Percentiles rank a stretch among this genome's conserved stretches.
Evolutionary conservation across 2,888 invertebrate genomes (phyloP).

Genomic region (Chymomyza fuscimana): DNA sequence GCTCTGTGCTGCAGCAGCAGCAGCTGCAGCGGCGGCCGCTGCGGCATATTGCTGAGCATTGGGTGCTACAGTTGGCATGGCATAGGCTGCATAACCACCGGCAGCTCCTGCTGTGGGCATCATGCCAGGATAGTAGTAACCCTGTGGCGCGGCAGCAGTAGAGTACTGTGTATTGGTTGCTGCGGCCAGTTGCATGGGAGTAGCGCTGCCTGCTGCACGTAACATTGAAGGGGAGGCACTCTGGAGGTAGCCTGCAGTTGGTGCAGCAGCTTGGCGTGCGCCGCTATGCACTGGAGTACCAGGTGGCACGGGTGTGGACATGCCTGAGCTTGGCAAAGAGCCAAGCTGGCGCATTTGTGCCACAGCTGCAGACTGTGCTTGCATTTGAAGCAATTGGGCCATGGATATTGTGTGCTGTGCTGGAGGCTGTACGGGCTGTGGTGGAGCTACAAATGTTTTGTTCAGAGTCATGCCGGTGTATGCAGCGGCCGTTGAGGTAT

Average conservation of each 20-base stretch:
- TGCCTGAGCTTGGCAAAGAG: conserved; percentile 57
- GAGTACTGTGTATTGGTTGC: conserved; percentile 46
- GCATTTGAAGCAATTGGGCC: conserved; percentile 50
- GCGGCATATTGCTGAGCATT: conserved; percentile 70
- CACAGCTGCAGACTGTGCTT: conserved; percentile 53
- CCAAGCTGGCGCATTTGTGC: conserved; percentile 56
- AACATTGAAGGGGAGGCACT: conserved; percentile 41
- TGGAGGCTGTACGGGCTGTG: conserved; percentile 51
- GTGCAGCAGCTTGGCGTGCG: conserved; percentile 43
- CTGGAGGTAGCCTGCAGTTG: conserved; percentile 53
- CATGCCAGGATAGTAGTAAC: conserved; percentile 80
- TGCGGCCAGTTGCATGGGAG: conserved; percentile 55
- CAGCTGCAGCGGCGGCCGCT: conserved; percentile 59
- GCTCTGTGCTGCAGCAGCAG: conserved; percentile 58
- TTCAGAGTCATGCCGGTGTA: conserved; percentile 87
- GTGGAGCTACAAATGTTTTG: conserved; percentile 78
- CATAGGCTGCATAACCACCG: conserved; percentile 80
- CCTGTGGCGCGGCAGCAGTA: conserved; percentile 65
- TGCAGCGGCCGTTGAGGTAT: conserved; percentile 79
- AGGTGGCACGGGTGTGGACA: conserved; percentile 58
- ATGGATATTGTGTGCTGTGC: conserved; percentile 37
- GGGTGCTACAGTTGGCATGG: conserved; percentile 78
- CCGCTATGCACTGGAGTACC: conserved; percentile 60
- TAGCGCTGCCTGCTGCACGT: conserved; percentile 42
- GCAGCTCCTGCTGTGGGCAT: conserved; percentile 66